Conservation (phyloP, 2,888 invertebrate species). For the Dolomedes plantarius region DNA sequence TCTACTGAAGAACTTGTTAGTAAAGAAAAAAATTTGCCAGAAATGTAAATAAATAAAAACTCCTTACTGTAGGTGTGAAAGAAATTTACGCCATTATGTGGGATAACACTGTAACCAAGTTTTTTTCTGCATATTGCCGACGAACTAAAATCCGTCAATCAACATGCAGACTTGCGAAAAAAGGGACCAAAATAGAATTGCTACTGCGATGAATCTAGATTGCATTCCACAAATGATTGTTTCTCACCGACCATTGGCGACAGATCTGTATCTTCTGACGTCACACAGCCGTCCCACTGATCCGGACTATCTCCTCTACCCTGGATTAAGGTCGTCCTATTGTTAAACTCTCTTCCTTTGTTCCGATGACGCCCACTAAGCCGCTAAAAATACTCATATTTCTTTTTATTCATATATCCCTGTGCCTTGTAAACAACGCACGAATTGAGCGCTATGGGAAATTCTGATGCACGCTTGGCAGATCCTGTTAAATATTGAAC, state of each 20-base stretch:
- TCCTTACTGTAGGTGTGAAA: too few species aligned
- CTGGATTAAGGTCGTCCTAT: conserved; percentile 63
- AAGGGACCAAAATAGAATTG: too few species aligned
- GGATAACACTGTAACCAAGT: too few species aligned
- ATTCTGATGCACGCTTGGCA: not conserved
- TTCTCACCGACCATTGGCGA: not conserved
- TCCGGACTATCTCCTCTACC: conserved; percentile 23
- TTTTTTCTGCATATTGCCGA: too few species aligned
- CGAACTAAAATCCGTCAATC: too few species aligned
- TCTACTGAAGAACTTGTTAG: too few species aligned
- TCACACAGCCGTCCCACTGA: conserved; percentile 10
- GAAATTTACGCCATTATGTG: too few species aligned
- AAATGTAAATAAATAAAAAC: too few species aligned
- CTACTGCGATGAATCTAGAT: not conserved
- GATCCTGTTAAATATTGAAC: conserved; percentile 8
- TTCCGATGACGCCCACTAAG: conserved; percentile 45
- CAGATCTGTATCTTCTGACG: conserved; percentile 11
- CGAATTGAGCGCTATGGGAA: not conserved
- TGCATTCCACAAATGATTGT: not conserved
- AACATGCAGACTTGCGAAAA: too few species aligned
- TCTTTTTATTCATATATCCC: not conserved
- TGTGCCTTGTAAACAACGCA: conserved; percentile 11
- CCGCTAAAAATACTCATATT: conserved; percentile 38
- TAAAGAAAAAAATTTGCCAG: too few species aligned
- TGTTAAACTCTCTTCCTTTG: conserved; percentile 54